phyloP scores from a whole-genome alignment of 2,113 vertebrate species.

The Bettongia penicillata region DNA sequence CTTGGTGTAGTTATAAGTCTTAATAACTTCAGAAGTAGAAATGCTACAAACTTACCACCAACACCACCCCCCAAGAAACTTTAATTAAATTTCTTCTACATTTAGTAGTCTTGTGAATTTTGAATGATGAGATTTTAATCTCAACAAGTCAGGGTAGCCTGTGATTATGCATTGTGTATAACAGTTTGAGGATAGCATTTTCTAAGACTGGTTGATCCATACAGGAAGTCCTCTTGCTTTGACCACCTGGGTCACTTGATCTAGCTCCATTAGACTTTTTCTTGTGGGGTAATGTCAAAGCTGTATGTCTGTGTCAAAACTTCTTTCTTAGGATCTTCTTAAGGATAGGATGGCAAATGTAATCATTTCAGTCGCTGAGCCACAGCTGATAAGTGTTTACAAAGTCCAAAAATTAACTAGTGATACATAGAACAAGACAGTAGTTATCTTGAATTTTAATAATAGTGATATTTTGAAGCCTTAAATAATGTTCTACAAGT shows the following conservation, averaged over 20 bases:
- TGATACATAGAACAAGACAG: not conserved
- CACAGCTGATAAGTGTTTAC: not conserved
- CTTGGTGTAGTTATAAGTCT: not conserved
- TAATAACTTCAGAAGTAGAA: not conserved
- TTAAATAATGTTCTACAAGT: not conserved
- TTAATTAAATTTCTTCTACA: not conserved
- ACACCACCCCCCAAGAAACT: not conserved
- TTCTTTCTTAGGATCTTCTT: not conserved
- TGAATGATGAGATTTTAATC: not conserved
- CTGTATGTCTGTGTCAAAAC: not conserved
- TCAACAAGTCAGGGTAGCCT: not conserved
- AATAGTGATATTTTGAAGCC: not conserved
- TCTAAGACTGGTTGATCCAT: not conserved
- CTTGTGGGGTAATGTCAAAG: not conserved
- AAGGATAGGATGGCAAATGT: not conserved
- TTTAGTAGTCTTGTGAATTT: not conserved
- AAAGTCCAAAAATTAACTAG: not conserved
- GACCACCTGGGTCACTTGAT: not conserved
- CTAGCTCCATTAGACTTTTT: not conserved
- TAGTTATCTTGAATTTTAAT: not conserved
- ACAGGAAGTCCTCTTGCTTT: not conserved
- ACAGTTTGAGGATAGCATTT: not conserved
- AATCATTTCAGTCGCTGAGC: not conserved
- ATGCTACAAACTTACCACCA: not conserved
- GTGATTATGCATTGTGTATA: not conserved